phyloP scores from a whole-genome alignment of 2,113 vertebrate species.

The Opisthocomus hoazin region DNA sequence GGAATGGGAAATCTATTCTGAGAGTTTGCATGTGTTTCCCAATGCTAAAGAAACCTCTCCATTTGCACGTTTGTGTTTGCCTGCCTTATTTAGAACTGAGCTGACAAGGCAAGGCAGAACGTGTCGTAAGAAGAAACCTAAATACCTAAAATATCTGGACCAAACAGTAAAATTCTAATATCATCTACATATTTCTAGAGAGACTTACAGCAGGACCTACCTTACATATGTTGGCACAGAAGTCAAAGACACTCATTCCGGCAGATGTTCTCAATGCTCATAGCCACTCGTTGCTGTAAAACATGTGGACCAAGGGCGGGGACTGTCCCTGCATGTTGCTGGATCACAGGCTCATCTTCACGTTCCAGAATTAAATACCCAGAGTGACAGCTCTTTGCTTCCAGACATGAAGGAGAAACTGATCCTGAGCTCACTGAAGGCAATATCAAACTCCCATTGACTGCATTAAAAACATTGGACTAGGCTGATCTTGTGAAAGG shows the following conservation, averaged over 20 bases:
- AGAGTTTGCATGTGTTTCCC: constrained; percentile 3
- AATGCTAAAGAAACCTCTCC: constrained; percentile 4
- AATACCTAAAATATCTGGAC: background rate
- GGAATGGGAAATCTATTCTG: constrained; percentile 24
- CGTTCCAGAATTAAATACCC: background rate
- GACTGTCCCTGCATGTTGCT: background rate
- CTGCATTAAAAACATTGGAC: background rate
- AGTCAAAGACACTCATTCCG: background rate
- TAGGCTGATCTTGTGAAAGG: background rate
- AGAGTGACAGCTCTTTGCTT: background rate
- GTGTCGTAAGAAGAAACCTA: background rate
- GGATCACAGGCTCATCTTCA: background rate
- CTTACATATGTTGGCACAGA: background rate
- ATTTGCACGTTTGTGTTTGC: background rate
- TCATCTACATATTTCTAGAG: background rate
- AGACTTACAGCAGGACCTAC: background rate
- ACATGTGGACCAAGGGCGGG: accelerated
- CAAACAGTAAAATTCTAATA: background rate
- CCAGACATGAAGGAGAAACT: background rate
- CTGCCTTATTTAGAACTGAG: constrained; percentile 33
- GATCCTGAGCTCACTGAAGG: background rate
- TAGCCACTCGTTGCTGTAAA: background rate
- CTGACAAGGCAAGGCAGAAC: constrained; percentile 12
- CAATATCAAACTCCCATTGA: background rate
- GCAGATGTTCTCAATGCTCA: background rate